Base-by-base conservation (phyloP, 53 echinoderm and acorn worm species). In the Apostichopus leukothele region DNA sequence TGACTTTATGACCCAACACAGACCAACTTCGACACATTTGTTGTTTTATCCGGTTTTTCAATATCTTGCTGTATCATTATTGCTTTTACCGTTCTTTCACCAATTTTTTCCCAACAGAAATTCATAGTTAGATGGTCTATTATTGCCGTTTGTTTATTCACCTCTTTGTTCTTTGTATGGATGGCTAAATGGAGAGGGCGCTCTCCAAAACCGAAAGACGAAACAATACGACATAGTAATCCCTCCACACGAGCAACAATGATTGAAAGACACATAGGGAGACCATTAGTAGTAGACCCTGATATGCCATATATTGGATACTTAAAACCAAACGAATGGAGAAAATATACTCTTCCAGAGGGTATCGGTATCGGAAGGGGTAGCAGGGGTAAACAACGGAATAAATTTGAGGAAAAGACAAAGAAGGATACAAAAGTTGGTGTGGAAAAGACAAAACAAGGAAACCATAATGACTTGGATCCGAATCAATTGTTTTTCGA, bases 271-370 rank as follows among this genome's bases (percentile, higher is more conserved):
- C 88, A 87, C 10, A 10, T 87, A 9, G 88, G 88, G 3, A 53
- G 75, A 75, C 74, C 74, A 53, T 11, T 87, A 52, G 14, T 53
- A 10, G 55, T 87, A 53, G 88, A 87, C 75, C 88, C 88, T 87
- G 75, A 87, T 87, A 87, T 87, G 88, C 88, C 88, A 74, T 87
- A 87, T 22, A 87, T 87, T 20, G 88, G 88, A 20, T 87, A 87
- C n/a, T 12, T 87, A 26, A 87, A 87, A 26, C 88, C 88, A 53
- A 75, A 51, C 5, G 88, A 87, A 51, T 53, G 75, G 75, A 52
- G 88, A 51, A 51, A 75, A 7, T 87, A 87, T 21, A 51, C 51
- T 10, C 54, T 87, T 5, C 88, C 88, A 12, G 88, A 87, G 53
- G 88, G 88, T 4, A 75, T 74, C 11, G 75, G 74, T 21, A 18